Percentiles rank a stretch among this genome's conserved stretches.
Evolutionary conservation across 2,888 invertebrate species (phyloP).

Genomic region (Bhutanitis thaidina): DNA sequence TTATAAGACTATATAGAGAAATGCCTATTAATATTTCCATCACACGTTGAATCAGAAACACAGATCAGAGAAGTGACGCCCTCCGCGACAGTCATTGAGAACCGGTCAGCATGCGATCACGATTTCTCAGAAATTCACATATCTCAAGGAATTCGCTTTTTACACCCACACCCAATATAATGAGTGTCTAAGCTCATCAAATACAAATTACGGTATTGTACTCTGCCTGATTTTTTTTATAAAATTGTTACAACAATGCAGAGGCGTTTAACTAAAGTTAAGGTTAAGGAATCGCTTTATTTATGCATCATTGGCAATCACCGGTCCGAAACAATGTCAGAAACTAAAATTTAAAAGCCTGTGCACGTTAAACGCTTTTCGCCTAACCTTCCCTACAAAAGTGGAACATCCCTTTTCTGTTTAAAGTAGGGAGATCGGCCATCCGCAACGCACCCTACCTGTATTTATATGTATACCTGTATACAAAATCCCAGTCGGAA

Average conservation of each 20-base stretch:
- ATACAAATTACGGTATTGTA: constrained; percentile 26
- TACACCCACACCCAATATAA: constrained; percentile 30
- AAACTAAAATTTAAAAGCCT: constrained; percentile 49
- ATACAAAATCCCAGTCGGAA: constrained; percentile 66
- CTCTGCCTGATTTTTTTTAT: background rate
- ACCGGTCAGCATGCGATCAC: constrained; percentile 32
- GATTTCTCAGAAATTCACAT: constrained; percentile 27
- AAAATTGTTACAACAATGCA: background rate
- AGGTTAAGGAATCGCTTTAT: constrained; percentile 46
- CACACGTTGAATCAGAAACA: constrained; percentile 13
- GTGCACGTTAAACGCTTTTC: constrained; percentile 43
- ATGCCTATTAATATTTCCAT: too few relatives aligned
- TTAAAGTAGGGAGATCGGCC: constrained; percentile 65
- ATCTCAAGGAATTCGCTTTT: constrained; percentile 48
- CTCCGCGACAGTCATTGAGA: constrained; percentile 26
- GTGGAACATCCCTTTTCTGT: constrained; percentile 56
- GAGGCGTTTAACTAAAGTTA: background rate
- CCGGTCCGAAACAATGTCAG: constrained; percentile 52
- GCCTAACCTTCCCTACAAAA: constrained; percentile 50
- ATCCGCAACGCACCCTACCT: constrained; percentile 67
- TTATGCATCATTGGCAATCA: constrained; percentile 66
- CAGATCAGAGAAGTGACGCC: constrained; percentile 24
- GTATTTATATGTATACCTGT: constrained; percentile 48
- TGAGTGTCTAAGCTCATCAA: constrained; percentile 41
- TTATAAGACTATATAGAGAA: too few relatives aligned